phyloP scores from a whole-genome alignment of 2,113 vertebrate species.

The Progne subis region DNA sequence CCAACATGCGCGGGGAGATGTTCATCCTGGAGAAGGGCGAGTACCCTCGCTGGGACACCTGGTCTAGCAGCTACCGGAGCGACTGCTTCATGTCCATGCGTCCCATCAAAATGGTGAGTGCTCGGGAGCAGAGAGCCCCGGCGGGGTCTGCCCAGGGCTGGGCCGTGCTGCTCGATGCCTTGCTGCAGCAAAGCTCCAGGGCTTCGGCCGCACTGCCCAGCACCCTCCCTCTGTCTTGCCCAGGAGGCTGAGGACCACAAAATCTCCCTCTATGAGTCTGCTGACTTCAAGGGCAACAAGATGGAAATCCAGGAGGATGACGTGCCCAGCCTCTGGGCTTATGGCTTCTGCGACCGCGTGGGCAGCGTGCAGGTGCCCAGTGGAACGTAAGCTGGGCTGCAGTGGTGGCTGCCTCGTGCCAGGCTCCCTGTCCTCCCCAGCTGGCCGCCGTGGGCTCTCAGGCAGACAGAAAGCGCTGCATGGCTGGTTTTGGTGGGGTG shows the following conservation, averaged over 20 bases:
- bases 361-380: conserved; percentile 90
- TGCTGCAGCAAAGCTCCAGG: neutral
- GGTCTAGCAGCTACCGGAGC: conserved; percentile 95
- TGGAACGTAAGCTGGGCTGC: conserved; percentile 83
- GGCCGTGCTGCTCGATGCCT: rapidly evolving
- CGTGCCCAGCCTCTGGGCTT: conserved; percentile 91
- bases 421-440: neutral
- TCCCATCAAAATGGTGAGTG: conserved; percentile 88
- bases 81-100: conserved; percentile 93
- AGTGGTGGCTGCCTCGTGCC: neutral
- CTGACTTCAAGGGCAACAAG: conserved; percentile 95
- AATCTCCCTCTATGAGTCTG: conserved; percentile 89
- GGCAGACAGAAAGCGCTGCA: rapidly evolving
- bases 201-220: rapidly evolving
- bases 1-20: conserved; percentile 95
- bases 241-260: conserved; percentile 90
- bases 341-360: conserved; percentile 92
- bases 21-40: conserved; percentile 96
- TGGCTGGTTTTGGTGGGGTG: rapidly evolving
- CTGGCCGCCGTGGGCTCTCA: rapidly evolving
- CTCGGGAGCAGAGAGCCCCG: rapidly evolving
- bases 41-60: conserved; percentile 96
- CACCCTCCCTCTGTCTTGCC: neutral
- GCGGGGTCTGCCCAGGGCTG: rapidly evolving
- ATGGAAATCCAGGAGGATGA: conserved; percentile 94